Conservation (phyloP, 53 echinoderm and acorn worm genomes). For the Holothuria scabra region DNA sequence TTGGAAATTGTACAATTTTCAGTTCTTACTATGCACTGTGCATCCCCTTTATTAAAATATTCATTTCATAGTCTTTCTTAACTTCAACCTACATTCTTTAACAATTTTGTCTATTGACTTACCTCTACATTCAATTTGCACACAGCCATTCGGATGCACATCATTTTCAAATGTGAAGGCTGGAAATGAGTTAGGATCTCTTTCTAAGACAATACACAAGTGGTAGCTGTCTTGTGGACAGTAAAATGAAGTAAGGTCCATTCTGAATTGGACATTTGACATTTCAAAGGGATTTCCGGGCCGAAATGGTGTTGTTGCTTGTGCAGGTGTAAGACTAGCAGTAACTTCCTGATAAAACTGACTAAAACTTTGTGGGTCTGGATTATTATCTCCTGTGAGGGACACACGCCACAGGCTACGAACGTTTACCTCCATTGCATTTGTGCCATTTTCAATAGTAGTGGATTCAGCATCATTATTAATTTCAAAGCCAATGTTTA, state of each 20-base stretch:
- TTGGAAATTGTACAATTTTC: too few species aligned
- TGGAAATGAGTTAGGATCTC: slow-evolving; percentile 24
- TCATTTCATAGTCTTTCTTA: too few species aligned
- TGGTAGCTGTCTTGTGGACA: slow-evolving; percentile 21
- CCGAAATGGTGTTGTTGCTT: neutral
- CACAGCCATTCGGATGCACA: neutral
- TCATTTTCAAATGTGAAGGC: slow-evolving; percentile 17
- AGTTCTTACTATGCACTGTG: too few species aligned
- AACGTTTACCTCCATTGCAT: neutral
- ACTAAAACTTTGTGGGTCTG: neutral
- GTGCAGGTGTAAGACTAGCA: neutral
- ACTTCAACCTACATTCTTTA: too few species aligned
- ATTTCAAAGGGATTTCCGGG: neutral
- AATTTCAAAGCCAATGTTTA: neutral
- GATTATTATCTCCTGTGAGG: neutral
- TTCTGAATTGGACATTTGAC: neutral
- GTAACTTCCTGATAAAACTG: neutral
- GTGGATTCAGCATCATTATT: neutral
- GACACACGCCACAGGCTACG: slow-evolving; percentile 26
- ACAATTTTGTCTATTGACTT: neutral
- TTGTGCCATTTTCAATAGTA: slow-evolving; percentile 13
- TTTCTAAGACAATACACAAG: slow-evolving; percentile 11
- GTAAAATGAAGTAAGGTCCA: slow-evolving; percentile 14
- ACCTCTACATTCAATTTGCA: slow-evolving; percentile 6
- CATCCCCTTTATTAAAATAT: too few species aligned